Percentiles rank a stretch among this genome's conserved stretches.
These are phyloP conservation scores for Chrysolina haemoptera DNA, from an alignment of 2,888 invertebrate species.

Conservation along the genomic window DNA sequence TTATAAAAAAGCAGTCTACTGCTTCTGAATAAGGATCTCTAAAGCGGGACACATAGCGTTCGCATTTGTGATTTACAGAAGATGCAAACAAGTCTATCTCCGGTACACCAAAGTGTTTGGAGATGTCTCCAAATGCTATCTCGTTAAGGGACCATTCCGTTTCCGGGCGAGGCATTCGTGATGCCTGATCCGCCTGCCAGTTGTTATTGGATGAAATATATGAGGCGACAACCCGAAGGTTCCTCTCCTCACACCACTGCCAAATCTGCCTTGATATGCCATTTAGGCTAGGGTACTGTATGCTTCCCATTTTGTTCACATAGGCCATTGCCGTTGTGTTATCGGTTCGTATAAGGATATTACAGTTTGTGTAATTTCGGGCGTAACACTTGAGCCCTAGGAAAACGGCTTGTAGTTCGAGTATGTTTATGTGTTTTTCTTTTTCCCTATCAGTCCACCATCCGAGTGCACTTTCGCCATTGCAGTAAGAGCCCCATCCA, in stretches of 20 bases:
- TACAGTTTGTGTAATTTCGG: neutral
- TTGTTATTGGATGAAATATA: constrained; percentile 28
- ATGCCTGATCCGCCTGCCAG: constrained; percentile 23
- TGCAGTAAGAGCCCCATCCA: constrained; percentile 30
- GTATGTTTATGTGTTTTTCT: neutral
- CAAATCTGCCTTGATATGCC: neutral
- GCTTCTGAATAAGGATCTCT: too few species aligned
- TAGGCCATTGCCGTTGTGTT: constrained; percentile 12
- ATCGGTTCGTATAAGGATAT: neutral
- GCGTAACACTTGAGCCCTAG: neutral
- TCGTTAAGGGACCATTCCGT: constrained; percentile 18
- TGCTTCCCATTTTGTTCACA: constrained; percentile 1
- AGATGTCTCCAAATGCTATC: constrained; percentile 19
- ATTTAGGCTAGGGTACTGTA: neutral
- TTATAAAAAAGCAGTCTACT: too few species aligned
- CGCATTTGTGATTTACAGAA: too few species aligned
- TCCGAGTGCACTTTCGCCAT: constrained; percentile 5
- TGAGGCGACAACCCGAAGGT: constrained; percentile 24
- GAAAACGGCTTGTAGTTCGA: constrained; percentile 17
- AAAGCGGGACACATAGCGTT: too few species aligned
- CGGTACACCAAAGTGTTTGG: constrained; percentile 24
- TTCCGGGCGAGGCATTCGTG: neutral
- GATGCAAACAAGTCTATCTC: constrained; percentile 33
- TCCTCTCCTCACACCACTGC: constrained; percentile 10
- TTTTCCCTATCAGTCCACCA: neutral